Base-by-base conservation (phyloP, 2,797 vertebrate species). In the Aratinga solstitialis region DNA sequence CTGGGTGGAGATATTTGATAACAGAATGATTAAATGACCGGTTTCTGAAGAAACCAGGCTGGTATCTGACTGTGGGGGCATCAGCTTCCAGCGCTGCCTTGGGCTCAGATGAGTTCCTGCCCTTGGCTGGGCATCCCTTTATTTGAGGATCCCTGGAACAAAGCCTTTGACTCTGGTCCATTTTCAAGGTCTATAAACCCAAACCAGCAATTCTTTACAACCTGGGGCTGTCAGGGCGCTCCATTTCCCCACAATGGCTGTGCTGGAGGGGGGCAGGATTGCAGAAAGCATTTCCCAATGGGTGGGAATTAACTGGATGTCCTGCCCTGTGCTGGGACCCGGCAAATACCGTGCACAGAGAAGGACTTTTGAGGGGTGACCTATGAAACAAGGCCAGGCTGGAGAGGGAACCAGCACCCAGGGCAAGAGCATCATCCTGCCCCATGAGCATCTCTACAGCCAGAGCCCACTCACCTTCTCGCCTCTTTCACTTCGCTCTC, bases 401-500 rank as follows among this genome's bases (percentile, higher is more conserved):
- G 68, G 32, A 45, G 74, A 50, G 40, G 23, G 36, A 63, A 18
- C 22, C 23, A 13, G 58, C 23, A 30, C 43, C 12, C 38, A 7
- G 26, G 43, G 45, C 73, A 53, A 75, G 67, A 67, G 63, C 40
- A 34, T 26, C 8, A 1, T 74, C 65, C 79, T 77, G 32, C 63
- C 38, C 74, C 48, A 5, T 0, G 0, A 66, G 23, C 85, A 75
- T 14, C 58, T n/a, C 22, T 4, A 42, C 29, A 81, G 65, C 93
- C 74, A 48, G 3, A 22, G 17, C 27, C 15, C 80, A 80, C 96
- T 97, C 84, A 99, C 99, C 98, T 99, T 99, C 56, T 99, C 99
- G 66, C 99, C 99, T 96, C 97, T 98, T 61, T 99, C 98, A 10
- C 99, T 99, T 74, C 97, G 97, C 84, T 98, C 98, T 27, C 99